Conservation (phyloP, 2,888 invertebrate genomes). For the Nipponacmea schrenckii region DNA sequence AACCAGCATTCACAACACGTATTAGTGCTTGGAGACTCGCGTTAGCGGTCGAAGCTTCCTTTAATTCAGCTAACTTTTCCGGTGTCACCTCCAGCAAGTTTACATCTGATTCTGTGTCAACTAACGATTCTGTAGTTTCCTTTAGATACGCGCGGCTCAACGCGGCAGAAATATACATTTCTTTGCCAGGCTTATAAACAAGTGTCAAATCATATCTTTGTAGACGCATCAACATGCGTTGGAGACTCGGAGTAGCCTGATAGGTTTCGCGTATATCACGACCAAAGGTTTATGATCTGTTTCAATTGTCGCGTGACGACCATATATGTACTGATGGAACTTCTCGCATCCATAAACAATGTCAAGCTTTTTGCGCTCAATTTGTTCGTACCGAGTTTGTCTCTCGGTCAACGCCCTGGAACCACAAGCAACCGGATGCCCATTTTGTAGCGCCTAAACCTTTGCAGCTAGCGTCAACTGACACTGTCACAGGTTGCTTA, state of each 20-base stretch:
- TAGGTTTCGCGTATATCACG: slow-evolving; percentile 29
- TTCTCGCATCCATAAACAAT: slow-evolving; percentile 20
- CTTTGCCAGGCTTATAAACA: too few species aligned
- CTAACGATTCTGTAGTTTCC: too few species aligned
- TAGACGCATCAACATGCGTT: too few species aligned
- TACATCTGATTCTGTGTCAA: too few species aligned
- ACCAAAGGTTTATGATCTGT: slow-evolving; percentile 34
- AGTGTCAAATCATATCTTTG: too few species aligned
- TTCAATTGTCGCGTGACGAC: slow-evolving; percentile 17
- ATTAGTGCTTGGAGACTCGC: too few species aligned
- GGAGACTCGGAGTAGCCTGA: slow-evolving; percentile 19
- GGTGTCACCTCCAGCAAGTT: too few species aligned
- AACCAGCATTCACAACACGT: too few species aligned
- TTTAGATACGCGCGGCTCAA: too few species aligned
- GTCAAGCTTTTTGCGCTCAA: not conserved
- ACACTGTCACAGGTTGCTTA: slow-evolving; percentile 19
- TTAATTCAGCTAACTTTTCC: too few species aligned
- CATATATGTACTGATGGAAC: slow-evolving; percentile 33
- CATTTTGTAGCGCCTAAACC: slow-evolving; percentile 39
- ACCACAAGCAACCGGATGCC: slow-evolving; percentile 30
- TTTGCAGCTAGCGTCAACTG: slow-evolving; percentile 38
- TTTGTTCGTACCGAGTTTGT: not conserved
- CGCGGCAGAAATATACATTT: too few species aligned
- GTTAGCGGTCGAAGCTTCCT: too few species aligned
- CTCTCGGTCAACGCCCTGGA: slow-evolving; percentile 13